These are phyloP conservation scores for Hypsopygia costalis DNA, from an alignment of 2,888 invertebrate species.

Conservation along the genomic window DNA sequence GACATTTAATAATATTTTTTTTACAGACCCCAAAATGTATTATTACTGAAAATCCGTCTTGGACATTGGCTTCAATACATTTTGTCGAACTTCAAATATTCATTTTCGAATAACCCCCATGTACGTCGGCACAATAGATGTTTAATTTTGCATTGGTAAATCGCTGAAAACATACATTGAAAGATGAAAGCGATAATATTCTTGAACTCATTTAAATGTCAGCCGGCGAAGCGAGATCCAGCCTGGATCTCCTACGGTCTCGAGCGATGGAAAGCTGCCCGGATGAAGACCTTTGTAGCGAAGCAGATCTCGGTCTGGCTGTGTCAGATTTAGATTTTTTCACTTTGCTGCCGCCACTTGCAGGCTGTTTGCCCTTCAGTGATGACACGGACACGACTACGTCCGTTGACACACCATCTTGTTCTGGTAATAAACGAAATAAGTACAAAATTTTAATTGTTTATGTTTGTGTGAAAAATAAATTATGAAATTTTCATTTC, in stretches of 20 bases:
- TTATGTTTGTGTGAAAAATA: too few species aligned
- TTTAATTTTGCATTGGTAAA: not conserved
- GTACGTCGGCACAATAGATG: too few species aligned
- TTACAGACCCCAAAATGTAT: too few species aligned
- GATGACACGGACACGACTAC: slow-evolving; percentile 68
- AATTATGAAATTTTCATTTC: too few species aligned
- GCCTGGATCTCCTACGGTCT: slow-evolving; percentile 63
- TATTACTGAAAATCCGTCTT: too few species aligned
- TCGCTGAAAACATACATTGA: not conserved
- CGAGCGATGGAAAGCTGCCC: slow-evolving; percentile 56
- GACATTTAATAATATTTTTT: too few species aligned
- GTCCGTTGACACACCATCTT: slow-evolving; percentile 60
- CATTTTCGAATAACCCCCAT: too few species aligned
- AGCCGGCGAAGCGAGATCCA: slow-evolving; percentile 63
- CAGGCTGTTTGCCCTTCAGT: slow-evolving; percentile 74
- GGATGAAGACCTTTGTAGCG: slow-evolving; percentile 67
- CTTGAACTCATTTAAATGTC: slow-evolving; percentile 43
- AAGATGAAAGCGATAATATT: slow-evolving; percentile 5
- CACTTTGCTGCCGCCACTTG: slow-evolving; percentile 66
- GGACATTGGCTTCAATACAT: too few species aligned
- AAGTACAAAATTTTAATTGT: too few species aligned
- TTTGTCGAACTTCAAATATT: too few species aligned
- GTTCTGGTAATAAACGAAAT: slow-evolving; percentile 35
- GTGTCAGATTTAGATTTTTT: slow-evolving; percentile 71
- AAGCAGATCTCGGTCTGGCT: slow-evolving; percentile 61